These are phyloP conservation scores for Eleutherodactylus coqui DNA, from an alignment of 2,797 vertebrate genomes.

Conservation along the genomic window DNA sequence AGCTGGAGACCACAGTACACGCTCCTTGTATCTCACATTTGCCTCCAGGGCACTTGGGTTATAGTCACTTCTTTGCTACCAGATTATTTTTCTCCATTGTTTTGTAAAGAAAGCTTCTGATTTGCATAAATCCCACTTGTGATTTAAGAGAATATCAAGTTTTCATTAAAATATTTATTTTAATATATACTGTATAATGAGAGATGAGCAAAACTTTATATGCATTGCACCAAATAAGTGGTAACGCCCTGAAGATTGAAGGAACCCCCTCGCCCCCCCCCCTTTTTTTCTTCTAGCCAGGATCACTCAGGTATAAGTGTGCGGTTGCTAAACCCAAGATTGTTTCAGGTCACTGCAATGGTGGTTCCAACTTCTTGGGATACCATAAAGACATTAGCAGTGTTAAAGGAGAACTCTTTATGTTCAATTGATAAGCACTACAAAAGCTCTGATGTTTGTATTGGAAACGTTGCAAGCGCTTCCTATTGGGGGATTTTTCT, in stretches of 20 bases:
- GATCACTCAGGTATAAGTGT: neutral
- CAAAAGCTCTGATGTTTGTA: neutral
- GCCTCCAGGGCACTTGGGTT: neutral
- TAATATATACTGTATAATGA: slow-evolving; percentile 28
- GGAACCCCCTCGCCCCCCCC: neutral
- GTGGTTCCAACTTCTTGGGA: neutral
- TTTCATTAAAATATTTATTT: slow-evolving; percentile 45
- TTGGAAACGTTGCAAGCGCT: neutral
- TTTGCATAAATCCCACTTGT: neutral
- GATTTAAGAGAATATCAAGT: neutral
- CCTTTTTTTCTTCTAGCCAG: neutral
- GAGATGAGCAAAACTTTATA: neutral
- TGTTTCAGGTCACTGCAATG: neutral
- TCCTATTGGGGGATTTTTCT: too few species aligned
- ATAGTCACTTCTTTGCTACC: neutral
- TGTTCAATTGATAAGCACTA: too few species aligned
- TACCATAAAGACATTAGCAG: neutral
- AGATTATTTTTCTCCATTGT: slow-evolving; percentile 26
- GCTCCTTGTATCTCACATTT: neutral
- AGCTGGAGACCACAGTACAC: neutral
- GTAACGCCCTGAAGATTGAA: neutral
- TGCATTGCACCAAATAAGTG: slow-evolving; percentile 7
- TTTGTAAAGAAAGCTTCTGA: neutral
- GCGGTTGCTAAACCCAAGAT: neutral
- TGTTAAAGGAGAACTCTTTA: neutral